Percentiles rank a stretch among this genome's conserved stretches.
These are phyloP conservation scores for Smithornis capensis DNA, from an alignment of 2,113 vertebrate species.

Conservation along the genomic window DNA sequence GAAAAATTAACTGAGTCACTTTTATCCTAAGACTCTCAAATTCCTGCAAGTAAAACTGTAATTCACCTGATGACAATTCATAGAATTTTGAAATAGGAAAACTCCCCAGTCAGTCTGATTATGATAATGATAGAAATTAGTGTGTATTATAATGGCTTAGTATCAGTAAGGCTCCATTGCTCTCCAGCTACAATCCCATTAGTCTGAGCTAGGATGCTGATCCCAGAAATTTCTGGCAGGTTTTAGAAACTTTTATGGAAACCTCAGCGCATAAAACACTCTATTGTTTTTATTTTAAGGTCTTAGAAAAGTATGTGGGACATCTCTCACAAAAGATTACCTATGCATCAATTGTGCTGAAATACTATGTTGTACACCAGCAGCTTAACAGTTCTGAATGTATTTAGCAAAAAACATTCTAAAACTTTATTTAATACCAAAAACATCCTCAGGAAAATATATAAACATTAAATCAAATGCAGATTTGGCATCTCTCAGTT, in stretches of 20 bases:
- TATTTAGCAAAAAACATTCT: slow-evolving; percentile 10
- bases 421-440: slow-evolving; percentile 54
- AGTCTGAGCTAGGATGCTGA: not conserved
- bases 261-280: not conserved
- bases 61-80: not conserved
- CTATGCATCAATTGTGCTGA: not conserved
- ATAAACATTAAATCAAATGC: slow-evolving; percentile 57
- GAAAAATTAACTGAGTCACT: not conserved
- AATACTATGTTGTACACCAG: not conserved
- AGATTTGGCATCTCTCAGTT: slow-evolving; percentile 59
- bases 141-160: not conserved
- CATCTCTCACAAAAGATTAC: not conserved
- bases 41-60: not conserved
- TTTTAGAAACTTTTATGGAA: not conserved
- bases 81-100: not conserved
- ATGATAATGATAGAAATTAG: not conserved
- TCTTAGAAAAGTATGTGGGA: not conserved
- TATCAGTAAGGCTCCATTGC: not conserved
- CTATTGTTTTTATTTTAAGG: not conserved
- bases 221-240: not conserved
- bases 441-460: slow-evolving; percentile 58
- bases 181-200: not conserved
- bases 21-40: not conserved
- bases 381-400: slow-evolving; percentile 2
- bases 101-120: not conserved